These are phyloP conservation scores for Philypnodon macrostomus DNA, from an alignment of 2,797 vertebrate genomes.

Conservation along the genomic window DNA sequence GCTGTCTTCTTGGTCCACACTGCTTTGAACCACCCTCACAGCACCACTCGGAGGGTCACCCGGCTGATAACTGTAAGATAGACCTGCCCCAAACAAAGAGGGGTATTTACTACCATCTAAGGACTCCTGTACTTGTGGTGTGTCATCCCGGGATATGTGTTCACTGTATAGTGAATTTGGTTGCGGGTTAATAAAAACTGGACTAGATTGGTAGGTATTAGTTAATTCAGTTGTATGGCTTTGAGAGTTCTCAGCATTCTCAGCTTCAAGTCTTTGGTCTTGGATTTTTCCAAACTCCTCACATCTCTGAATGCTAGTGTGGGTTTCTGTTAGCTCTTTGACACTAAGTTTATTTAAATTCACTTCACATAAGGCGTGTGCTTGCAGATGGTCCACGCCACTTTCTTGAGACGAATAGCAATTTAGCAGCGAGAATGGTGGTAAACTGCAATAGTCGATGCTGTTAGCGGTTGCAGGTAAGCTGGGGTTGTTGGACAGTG, in stretches of 20 bases:
- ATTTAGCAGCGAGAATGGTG: constrained; percentile 31
- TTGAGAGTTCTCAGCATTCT: background rate
- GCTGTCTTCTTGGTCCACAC: constrained; percentile 67
- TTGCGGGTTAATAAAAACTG: background rate
- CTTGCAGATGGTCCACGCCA: constrained; percentile 7
- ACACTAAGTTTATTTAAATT: background rate
- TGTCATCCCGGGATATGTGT: background rate
- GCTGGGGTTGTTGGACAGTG: constrained; percentile 7
- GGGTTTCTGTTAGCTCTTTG: constrained; percentile 2
- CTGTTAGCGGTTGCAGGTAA: constrained; percentile 17
- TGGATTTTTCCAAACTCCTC: constrained; percentile 7
- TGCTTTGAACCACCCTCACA: constrained; percentile 43
- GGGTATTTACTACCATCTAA: constrained; percentile 37
- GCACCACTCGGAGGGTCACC: constrained; percentile 29
- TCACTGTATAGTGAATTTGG: constrained; percentile 7
- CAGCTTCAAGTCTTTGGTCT: constrained; percentile 4
- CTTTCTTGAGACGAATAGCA: constrained; percentile 29
- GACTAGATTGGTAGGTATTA: background rate
- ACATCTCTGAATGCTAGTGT: background rate
- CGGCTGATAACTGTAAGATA: constrained; percentile 28
- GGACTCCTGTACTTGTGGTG: constrained; percentile 3
- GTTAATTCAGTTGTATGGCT: constrained; percentile 1
- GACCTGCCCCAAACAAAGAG: constrained; percentile 25
- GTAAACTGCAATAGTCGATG: constrained; percentile 6
- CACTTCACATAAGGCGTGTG: background rate